Evolutionary conservation across 2,888 invertebrate species (phyloP), one percentile per base, ranked within the genome.

Genomic region (Teleogryllus oceanicus): DNA sequence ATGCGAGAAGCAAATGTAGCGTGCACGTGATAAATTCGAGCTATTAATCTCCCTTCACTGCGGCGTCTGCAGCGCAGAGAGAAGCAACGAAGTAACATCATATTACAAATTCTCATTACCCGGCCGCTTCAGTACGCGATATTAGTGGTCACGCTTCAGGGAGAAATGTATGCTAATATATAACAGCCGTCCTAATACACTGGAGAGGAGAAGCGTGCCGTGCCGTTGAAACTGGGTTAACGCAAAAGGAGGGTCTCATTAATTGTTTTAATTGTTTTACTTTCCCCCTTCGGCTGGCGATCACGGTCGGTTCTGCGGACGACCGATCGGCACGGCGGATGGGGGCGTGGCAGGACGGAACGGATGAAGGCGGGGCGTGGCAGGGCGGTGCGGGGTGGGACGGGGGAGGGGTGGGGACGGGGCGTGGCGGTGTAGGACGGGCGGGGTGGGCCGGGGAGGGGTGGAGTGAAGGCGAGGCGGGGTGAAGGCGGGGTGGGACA

Each of bases 1-100:
- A 62, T 62, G 62, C 16, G 62, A 62, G 62, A 62, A 62, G 62
- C n/a, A 62, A 62, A 62, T 62, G 62, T 62, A 62, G 62, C 62
- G 62, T 13, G 62, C n/a, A 62, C 62, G 13, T 62, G 62, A 62
- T 62, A 62, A 62, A 62, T 62, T 62, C 16, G 4, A 0, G 62
- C 62, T 62, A 62, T 62, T 62, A 62, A 62, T 62, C 62, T 62
- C 62, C 62, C 16, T 62, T 62, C 62, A 62, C 62, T 18, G 13
- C 62, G 37, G 37, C 37, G 5, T 37, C 37, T 37, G 37, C 62
- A 62, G 62, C 12, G 62, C 12, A 18, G 13, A 62, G 18, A 5
- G 62, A 18, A 62, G 62, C 13, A 62, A 16, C 62, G n/a, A 62
- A 62, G 62, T 62, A 62, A 62, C 62, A 62, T 62, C 62, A 62